These are phyloP conservation scores for Dermochelys coriacea DNA, from an alignment of 2,797 vertebrate genomes.

Conservation along the genomic window DNA sequence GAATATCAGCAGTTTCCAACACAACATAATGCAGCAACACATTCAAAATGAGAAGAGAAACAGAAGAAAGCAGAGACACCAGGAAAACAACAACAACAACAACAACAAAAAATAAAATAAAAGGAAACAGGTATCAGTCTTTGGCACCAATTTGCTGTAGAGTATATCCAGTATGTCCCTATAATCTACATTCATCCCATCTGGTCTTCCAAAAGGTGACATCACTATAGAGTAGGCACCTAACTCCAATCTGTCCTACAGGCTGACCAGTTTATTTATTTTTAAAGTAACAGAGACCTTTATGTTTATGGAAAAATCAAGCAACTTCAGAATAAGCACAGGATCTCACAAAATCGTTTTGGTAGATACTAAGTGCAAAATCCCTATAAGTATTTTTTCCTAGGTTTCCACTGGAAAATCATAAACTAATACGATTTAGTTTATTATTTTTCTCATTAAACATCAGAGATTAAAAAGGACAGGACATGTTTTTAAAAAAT, in stretches of 20 bases:
- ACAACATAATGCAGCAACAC: background rate
- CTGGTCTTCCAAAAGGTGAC: background rate
- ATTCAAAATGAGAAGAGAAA: background rate
- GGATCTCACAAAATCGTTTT: background rate
- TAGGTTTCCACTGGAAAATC: no score
- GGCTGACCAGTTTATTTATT: background rate
- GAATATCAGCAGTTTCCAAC: background rate
- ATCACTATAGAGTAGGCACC: background rate
- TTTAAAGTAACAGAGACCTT: background rate
- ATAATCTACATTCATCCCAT: background rate
- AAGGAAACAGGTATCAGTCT: background rate
- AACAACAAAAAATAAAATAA: background rate
- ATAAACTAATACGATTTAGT: slow-evolving; percentile 1
- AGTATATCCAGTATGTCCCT: background rate
- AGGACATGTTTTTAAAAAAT: background rate
- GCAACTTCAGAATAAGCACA: background rate
- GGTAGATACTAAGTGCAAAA: background rate
- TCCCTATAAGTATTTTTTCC: background rate
- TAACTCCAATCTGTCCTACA: background rate
- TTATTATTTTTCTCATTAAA: slow-evolving; percentile 3
- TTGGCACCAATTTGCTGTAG: background rate
- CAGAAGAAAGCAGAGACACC: background rate
- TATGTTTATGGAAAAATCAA: background rate
- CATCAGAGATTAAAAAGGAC: background rate
- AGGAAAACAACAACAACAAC: background rate